Percentiles rank a stretch among this genome's conserved stretches.
phyloP scores from a whole-genome alignment of 2,113 vertebrate genomes.

The Saiga tatarica region DNA sequence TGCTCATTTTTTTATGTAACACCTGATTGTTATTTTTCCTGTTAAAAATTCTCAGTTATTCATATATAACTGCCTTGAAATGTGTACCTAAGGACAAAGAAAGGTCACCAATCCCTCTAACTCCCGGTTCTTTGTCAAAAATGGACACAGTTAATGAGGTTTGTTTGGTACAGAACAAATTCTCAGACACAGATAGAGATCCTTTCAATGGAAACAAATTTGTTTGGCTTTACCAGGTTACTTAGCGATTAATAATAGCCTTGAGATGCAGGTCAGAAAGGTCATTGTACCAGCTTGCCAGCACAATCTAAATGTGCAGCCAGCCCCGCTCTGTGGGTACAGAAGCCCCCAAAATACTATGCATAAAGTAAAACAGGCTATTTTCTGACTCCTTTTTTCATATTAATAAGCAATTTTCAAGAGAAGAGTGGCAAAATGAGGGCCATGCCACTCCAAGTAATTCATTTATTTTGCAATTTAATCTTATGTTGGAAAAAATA shows the following conservation, averaged over 20 bases:
- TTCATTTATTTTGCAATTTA: conserved; percentile 98
- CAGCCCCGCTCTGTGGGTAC: conserved; percentile 62
- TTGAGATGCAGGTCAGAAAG: conserved; percentile 89
- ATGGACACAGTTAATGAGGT: conserved; percentile 96
- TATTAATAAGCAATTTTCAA: conserved; percentile 93
- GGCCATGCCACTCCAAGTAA: conserved; percentile 91
- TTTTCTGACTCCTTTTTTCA: conserved; percentile 88
- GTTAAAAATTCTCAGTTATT: conserved; percentile 75
- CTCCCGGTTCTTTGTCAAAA: conserved; percentile 89
- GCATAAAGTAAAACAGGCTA: conserved; percentile 82
- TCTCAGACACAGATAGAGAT: conserved; percentile 95
- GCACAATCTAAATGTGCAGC: conserved; percentile 80
- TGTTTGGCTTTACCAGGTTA: conserved; percentile 97
- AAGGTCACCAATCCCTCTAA: conserved; percentile 86
- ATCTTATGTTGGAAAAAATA: conserved; percentile 91
- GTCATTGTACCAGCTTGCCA: conserved; percentile 82
- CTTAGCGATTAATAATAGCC: conserved; percentile 96
- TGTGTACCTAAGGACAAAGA: conserved; percentile 87
- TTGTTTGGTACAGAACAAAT: conserved; percentile 95
- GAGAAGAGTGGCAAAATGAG: conserved; percentile 87
- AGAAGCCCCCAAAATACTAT: conserved; percentile 74
- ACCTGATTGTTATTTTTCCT: conserved; percentile 63
- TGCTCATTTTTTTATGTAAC: conserved; percentile 51
- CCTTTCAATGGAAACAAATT: conserved; percentile 98
- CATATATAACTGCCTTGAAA: conserved; percentile 76